Evolutionary conservation across 2,113 vertebrate species (phyloP), one percentile per base, ranked within the genome.

Genomic region (Nyctibius bracteatus): DNA sequence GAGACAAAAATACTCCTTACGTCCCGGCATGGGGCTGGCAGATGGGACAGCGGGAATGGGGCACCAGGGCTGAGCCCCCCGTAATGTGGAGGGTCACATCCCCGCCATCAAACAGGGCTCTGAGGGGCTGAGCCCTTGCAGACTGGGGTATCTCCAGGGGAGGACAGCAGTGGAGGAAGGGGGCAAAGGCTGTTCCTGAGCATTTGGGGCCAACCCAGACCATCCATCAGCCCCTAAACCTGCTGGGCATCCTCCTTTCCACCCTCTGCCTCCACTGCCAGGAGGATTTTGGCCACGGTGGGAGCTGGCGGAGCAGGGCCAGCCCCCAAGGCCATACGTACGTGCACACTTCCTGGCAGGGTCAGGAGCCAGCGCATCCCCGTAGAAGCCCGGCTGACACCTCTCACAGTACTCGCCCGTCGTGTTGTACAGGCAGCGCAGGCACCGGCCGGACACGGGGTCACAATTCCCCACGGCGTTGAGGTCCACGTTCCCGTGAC

Each of bases 391-490:
- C 0, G 28, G 88, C 67, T 0, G 98, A 35, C 99, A 99, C n/a
- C 19, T 95, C 54, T 99, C 97, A 5, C 99, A 99, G 91, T 25
- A 97, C 5, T 98, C 96, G 0, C 99, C 99, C 0, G 98, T 95
- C 0, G 99, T 99, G 97, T 99, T 97, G 95, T 98, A 55, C 47
- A 99, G 95, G 93, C 99, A 99, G 86, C 99, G 99, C 66, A 99
- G 97, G 83, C 99, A 99, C 13, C 23, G 98, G 33, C 99, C 99
- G 0, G 98, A 99, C 90, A 97, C 19, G 4, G 97, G 97, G 83
- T 99, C 98, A 0, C 99, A 99, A 81, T 98, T 98, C 54, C 99
- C 99, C 92, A 99, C 95, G 0, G 99, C 99, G 0, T 99, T 99
- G 86, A 94, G 96, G 95, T 99, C 99, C 92, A 98, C 97, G 5